Percentiles rank a stretch among this genome's conserved stretches.
Conservation (phyloP, 2,113 vertebrate species). For the Vicugna pacos region DNA sequence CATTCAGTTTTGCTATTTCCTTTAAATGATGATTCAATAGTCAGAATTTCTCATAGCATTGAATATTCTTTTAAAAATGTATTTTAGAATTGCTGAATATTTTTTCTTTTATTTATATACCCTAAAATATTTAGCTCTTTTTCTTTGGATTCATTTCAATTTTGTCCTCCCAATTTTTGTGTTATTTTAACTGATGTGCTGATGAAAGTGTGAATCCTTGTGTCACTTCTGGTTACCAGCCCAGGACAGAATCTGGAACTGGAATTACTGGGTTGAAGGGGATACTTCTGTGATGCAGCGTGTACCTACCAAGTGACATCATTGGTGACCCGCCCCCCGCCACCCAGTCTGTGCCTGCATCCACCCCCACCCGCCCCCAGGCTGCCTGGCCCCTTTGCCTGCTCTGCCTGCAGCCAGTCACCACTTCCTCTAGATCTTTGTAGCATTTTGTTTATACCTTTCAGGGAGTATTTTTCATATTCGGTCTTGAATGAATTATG, state of each 20-base stretch:
- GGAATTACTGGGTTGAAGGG: not conserved
- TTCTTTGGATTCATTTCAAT: not conserved
- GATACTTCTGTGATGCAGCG: not conserved
- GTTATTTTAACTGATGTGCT: not conserved
- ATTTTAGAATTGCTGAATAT: not conserved
- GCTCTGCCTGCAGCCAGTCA: not conserved
- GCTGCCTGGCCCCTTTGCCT: not conserved
- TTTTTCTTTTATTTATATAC: not conserved
- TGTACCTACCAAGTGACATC: no score
- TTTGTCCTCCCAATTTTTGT: not conserved
- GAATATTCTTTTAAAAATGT: not conserved
- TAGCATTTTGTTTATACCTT: not conserved
- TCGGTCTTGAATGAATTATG: not conserved
- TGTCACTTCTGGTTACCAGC: not conserved
- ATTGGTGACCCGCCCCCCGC: not conserved
- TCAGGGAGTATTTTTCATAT: not conserved
- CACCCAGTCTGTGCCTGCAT: not conserved
- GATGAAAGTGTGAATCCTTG: not conserved
- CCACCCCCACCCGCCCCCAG: not conserved
- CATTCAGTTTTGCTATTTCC: not conserved
- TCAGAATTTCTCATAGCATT: not conserved
- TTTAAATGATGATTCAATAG: constrained; percentile 38
- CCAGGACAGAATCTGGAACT: not conserved
- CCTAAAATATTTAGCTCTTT: not conserved
- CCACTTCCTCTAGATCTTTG: not conserved